Conservation (phyloP, 2,888 invertebrate species). For the Chorisops tibialis region DNA sequence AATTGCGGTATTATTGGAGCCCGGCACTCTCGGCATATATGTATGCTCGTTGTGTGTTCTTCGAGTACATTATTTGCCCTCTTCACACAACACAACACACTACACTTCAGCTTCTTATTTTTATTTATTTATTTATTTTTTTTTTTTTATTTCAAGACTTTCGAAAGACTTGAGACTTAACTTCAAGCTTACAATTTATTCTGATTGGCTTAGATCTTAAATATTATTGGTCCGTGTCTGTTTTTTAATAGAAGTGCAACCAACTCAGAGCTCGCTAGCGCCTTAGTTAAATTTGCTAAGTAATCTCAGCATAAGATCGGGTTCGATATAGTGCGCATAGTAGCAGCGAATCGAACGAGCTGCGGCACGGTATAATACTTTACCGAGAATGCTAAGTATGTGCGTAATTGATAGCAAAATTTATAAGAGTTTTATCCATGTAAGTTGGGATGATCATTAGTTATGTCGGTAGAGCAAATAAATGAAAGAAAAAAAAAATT, state of each 20-base stretch:
- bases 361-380: too few species aligned
- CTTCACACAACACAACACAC: not conserved
- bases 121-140: not conserved
- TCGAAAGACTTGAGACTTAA: not conserved
- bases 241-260: too few species aligned
- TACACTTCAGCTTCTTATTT: not conserved
- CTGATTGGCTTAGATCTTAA: slow-evolving; percentile 9
- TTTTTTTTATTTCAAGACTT: not conserved
- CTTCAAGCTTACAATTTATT: not conserved
- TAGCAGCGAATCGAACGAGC: not conserved
- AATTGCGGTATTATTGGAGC: slow-evolving; percentile 34
- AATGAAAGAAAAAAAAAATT: too few species aligned
- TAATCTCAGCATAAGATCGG: not conserved
- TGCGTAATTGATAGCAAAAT: slow-evolving; percentile 16
- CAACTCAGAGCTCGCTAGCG: too few species aligned
- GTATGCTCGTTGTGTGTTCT: slow-evolving; percentile 1
- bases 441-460: not conserved
- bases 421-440: slow-evolving; percentile 1
- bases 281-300: not conserved
- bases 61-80: slow-evolving; percentile 17
- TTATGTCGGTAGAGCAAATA: not conserved
- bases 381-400: not conserved
- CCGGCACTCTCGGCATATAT: too few species aligned
- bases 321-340: too few species aligned
- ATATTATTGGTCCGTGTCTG: not conserved